Conservation (phyloP, 2,113 vertebrate species). For the Cavia aperea region DNA sequence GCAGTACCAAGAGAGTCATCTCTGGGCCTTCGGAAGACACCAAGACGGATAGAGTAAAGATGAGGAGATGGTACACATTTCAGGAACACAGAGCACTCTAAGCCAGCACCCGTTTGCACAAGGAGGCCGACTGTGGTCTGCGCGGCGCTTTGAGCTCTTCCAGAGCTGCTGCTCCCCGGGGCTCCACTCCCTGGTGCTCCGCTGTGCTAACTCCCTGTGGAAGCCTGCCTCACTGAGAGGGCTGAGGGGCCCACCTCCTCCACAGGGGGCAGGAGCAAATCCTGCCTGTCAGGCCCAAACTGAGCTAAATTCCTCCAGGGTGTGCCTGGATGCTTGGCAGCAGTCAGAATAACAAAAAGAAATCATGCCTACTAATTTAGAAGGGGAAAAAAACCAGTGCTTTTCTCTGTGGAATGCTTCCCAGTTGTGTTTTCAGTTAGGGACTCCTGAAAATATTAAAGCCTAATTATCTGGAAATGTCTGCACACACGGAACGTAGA, state of each 20-base stretch:
- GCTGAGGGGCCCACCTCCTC: background rate
- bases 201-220: background rate
- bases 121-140: accelerated
- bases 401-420: background rate
- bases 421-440: background rate
- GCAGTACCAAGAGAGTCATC: background rate
- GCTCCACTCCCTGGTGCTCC: background rate
- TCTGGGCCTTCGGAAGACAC: background rate
- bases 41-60: background rate
- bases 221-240: background rate
- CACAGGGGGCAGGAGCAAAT: background rate
- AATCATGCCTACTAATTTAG: background rate
- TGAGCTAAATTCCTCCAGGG: background rate
- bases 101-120: too few species aligned
- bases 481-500: background rate
- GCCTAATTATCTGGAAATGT: background rate
- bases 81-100: background rate
- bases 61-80: background rate
- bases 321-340: background rate
- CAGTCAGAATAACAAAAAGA: background rate
- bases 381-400: background rate
- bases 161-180: background rate
- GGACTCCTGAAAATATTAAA: background rate
- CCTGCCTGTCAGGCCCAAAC: background rate
- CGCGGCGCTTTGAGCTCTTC: background rate